These are phyloP conservation scores for Watersipora subatra DNA, from an alignment of 1,140 invertebrate genomes.

Conservation along the genomic window DNA sequence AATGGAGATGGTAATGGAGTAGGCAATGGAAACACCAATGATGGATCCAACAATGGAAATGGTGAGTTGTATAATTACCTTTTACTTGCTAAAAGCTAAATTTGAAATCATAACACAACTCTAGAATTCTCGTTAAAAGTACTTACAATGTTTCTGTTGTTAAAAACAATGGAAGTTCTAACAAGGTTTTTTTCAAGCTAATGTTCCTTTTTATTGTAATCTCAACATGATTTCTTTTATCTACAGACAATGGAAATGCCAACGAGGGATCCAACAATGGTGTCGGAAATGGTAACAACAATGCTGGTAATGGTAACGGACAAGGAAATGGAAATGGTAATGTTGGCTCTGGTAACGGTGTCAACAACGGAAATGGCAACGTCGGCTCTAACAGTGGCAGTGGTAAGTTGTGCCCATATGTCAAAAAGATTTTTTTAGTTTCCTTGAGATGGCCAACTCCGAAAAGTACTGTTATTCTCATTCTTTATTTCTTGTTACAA, in stretches of 20 bases:
- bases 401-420: too few relatives aligned
- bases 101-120: too few relatives aligned
- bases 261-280: neutral
- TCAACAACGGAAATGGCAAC: neutral
- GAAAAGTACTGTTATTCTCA: too few relatives aligned
- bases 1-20: neutral
- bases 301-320: neutral
- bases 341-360: neutral
- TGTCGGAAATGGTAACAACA: neutral
- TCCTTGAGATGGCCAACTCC: too few relatives aligned
- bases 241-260: neutral
- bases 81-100: too few relatives aligned
- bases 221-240: neutral
- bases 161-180: too few relatives aligned
- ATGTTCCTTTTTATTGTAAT: neutral
- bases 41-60: neutral
- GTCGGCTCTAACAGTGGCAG: neutral
- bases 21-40: neutral
- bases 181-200: too few relatives aligned
- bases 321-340: neutral
- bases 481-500: too few relatives aligned
- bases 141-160: too few relatives aligned
- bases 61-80: too few relatives aligned
- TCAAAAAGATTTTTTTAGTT: too few relatives aligned
- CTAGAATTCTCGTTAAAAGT: too few relatives aligned